These are phyloP conservation scores for Drosophila kohkoa DNA, from an alignment of 1,140 invertebrate species.

Conservation along the genomic window DNA sequence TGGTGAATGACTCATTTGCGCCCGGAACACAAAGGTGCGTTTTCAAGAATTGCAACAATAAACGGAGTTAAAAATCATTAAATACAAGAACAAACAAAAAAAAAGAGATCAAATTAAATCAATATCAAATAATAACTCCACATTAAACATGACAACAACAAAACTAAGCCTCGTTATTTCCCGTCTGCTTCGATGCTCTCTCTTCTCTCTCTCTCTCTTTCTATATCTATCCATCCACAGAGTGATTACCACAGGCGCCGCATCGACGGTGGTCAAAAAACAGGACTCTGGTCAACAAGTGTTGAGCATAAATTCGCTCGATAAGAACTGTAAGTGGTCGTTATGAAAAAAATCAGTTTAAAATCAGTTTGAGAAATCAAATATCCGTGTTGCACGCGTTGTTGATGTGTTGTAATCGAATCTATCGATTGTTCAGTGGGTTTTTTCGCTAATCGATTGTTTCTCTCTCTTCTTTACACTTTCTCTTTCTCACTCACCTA, in stretches of 20 bases:
- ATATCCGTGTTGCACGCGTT: conserved; percentile 77
- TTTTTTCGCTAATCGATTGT: conserved; percentile 73
- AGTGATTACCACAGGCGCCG: conserved; percentile 78
- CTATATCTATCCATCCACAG: conserved; percentile 52
- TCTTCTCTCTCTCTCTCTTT: conserved; percentile 17
- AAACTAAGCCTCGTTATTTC: conserved; percentile 49
- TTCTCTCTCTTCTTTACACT: conserved; percentile 68
- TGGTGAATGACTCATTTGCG: conserved; percentile 83
- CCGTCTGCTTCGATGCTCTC: conserved; percentile 47
- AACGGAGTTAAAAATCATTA: no score
- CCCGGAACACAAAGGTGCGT: conserved; percentile 82
- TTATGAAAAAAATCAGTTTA: conserved; percentile 33
- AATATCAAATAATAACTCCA: conserved; percentile 7
- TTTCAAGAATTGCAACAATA: conserved; percentile 15
- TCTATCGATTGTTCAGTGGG: conserved; percentile 50
- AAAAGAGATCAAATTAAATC: conserved; percentile 12
- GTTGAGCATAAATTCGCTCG: conserved; percentile 78
- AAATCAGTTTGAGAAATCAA: conserved; percentile 46
- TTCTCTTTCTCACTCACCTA: conserved; percentile 52
- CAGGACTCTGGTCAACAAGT: conserved; percentile 82
- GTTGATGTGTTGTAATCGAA: conserved; percentile 66
- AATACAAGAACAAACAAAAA: conserved; percentile 3
- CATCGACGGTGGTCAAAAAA: conserved; percentile 80
- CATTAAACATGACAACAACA: conserved; percentile 36
- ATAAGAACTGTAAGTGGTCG: conserved; percentile 84